These are phyloP conservation scores for Tetragonisca angustula DNA, from an alignment of 2,888 invertebrate species.

Conservation along the genomic window DNA sequence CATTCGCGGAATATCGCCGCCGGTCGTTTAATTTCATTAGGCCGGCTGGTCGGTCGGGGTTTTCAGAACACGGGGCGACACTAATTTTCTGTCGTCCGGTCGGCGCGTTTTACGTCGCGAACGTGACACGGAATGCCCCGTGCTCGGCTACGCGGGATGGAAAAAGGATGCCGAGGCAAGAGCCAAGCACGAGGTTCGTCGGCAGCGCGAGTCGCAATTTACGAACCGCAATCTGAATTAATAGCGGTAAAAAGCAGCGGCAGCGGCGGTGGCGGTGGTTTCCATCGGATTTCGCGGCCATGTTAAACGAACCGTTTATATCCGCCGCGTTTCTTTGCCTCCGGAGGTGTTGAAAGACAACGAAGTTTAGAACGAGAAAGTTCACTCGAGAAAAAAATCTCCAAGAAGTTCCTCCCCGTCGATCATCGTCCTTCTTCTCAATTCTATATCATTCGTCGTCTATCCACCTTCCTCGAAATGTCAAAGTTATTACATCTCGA, in stretches of 20 bases:
- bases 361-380: slow-evolving; percentile 24
- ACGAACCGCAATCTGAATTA: slow-evolving; percentile 59
- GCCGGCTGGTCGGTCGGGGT: slow-evolving; percentile 14
- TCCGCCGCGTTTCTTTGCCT: slow-evolving; percentile 39
- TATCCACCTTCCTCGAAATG: slow-evolving; percentile 10
- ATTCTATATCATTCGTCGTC: slow-evolving; percentile 20
- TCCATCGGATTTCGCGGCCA: slow-evolving; percentile 53
- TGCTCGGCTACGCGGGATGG: neutral
- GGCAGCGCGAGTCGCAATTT: slow-evolving; percentile 44
- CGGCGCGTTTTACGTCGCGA: slow-evolving; percentile 47
- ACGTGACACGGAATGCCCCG: slow-evolving; percentile 61
- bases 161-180: slow-evolving; percentile 24
- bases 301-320: slow-evolving; percentile 53
- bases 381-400: neutral
- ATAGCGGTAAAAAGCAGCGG: slow-evolving; percentile 46
- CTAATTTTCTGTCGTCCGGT: slow-evolving; percentile 68
- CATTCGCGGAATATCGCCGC: slow-evolving; percentile 58
- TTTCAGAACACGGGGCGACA: slow-evolving; percentile 43
- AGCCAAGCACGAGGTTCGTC: neutral
- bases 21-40: slow-evolving; percentile 67
- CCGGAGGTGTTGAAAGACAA: slow-evolving; percentile 48
- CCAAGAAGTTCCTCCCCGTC: slow-evolving; percentile 13
- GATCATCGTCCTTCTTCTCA: slow-evolving; percentile 40
- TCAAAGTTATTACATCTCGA: slow-evolving; percentile 7
- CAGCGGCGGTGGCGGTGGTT: slow-evolving; percentile 19